These are phyloP conservation scores for Phalloptychus januarius DNA, from an alignment of 2,797 vertebrate species.

Conservation along the genomic window DNA sequence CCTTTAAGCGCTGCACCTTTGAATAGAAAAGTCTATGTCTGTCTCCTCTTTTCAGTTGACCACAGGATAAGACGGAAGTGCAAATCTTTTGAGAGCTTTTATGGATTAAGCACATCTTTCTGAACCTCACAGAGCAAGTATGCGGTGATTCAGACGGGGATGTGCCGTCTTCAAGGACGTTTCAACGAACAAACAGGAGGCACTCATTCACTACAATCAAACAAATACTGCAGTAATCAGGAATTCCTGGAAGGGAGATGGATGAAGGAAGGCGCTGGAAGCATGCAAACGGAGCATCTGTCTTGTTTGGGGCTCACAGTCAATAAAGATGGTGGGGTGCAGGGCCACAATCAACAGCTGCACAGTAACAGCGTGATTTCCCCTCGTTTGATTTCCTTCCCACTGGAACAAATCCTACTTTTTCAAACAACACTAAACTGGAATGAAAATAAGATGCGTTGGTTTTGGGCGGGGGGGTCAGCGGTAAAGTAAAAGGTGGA, in stretches of 20 bases:
- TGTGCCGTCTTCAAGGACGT: conserved; percentile 72
- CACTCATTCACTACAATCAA: conserved; percentile 68
- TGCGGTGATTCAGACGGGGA: conserved; percentile 45
- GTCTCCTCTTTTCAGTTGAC: conserved; percentile 19
- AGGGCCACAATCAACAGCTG: conserved; percentile 76
- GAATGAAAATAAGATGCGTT: conserved; percentile 36
- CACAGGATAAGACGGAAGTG: conserved; percentile 26
- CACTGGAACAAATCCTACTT: conserved; percentile 78
- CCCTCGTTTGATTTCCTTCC: conserved; percentile 78
- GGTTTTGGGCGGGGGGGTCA: neutral
- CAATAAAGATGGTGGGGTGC: conserved; percentile 66
- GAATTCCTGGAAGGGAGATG: conserved; percentile 77
- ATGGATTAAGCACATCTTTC: conserved; percentile 47
- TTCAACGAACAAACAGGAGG: conserved; percentile 63
- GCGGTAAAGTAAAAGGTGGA: conserved; percentile 38
- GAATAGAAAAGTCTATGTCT: conserved; percentile 11
- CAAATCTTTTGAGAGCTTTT: conserved; percentile 41
- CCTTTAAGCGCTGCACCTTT: conserved; percentile 8
- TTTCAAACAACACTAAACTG: conserved; percentile 76
- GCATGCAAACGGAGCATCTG: conserved; percentile 78
- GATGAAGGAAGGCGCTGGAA: conserved; percentile 69
- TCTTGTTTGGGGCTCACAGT: conserved; percentile 72
- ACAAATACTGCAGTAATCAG: conserved; percentile 75
- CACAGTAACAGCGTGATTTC: conserved; percentile 79
- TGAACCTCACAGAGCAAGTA: conserved; percentile 35